These are phyloP conservation scores for Psilopsiagon aymara DNA, from an alignment of 2,113 vertebrate species.

Conservation along the genomic window DNA sequence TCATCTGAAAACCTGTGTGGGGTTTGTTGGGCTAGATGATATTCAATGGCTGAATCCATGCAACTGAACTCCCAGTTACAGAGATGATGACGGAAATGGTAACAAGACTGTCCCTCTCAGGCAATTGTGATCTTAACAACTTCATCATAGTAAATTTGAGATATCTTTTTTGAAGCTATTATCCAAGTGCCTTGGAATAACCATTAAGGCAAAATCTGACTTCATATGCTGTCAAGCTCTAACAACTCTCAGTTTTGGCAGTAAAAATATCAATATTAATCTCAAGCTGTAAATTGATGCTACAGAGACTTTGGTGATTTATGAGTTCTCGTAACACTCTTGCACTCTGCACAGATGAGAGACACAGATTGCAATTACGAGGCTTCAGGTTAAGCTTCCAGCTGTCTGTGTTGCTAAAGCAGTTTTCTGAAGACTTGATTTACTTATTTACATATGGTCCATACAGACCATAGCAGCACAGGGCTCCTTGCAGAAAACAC, in stretches of 20 bases:
- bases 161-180: not conserved
- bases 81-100: not conserved
- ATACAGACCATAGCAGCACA: not conserved
- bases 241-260: not conserved
- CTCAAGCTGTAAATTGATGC: constrained; percentile 10
- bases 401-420: not conserved
- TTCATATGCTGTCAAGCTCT: not conserved
- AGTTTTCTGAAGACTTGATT: not conserved
- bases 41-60: not conserved
- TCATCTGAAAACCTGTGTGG: not conserved
- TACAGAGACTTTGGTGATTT: not conserved
- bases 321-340: not conserved
- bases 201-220: not conserved
- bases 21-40: not conserved
- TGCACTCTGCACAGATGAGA: not conserved
- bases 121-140: not conserved
- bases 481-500: not conserved
- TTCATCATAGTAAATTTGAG: not conserved
- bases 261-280: constrained; percentile 39
- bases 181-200: not conserved
- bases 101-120: not conserved
- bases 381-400: not conserved
- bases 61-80: not conserved
- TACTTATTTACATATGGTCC: not conserved
- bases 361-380: not conserved